Conservation (phyloP, 1,140 invertebrate genomes). For the Dinoponera quadriceps region DNA sequence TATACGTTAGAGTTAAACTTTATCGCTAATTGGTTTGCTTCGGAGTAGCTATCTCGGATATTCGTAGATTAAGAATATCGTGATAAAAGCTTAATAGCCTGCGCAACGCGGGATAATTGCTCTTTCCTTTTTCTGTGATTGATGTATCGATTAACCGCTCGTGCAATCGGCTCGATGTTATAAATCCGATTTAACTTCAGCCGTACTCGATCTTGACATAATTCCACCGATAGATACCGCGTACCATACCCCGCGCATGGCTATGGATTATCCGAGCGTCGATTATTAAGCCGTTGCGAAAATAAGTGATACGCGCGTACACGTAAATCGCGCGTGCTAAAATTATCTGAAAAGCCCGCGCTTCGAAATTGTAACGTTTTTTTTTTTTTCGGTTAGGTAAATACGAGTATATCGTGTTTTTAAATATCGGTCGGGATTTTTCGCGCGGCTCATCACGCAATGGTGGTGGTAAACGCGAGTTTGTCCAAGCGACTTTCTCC, state of each 20-base stretch:
- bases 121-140: conserved; percentile 45
- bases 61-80: conserved; percentile 11
- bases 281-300: neutral
- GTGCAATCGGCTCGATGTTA: conserved; percentile 37
- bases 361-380: neutral
- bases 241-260: neutral
- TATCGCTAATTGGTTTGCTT: neutral
- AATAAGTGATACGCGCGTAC: neutral
- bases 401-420: neutral
- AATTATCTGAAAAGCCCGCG: neutral
- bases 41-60: neutral
- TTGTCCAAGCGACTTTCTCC: neutral
- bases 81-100: conserved; percentile 51
- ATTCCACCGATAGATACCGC: conserved; percentile 1
- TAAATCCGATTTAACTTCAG: conserved; percentile 47
- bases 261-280: neutral
- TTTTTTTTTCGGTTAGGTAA: neutral
- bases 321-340: neutral
- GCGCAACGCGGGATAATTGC: conserved; percentile 23
- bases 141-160: conserved; percentile 44
- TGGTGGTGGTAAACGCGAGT: neutral
- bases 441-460: neutral
- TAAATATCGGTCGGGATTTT: neutral
- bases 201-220: conserved; percentile 45
- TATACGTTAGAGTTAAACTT: neutral